A percentile compares a stretch with the other conserved stretches of the same genome.
phyloP scores from a whole-genome alignment of 1,140 invertebrate genomes.

The Halotydeus destructor region DNA sequence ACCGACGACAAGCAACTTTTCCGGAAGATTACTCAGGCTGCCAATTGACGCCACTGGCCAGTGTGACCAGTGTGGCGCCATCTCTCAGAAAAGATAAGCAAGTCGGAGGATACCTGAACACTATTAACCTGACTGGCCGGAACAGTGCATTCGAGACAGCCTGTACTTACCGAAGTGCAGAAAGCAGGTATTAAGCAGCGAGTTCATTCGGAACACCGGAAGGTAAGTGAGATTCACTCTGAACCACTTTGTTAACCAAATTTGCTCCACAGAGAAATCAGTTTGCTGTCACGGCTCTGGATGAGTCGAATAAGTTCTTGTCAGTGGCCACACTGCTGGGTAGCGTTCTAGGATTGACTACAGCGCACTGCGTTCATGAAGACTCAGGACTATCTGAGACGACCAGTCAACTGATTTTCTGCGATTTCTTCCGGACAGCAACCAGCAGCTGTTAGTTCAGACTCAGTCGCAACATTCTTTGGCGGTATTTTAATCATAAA shows the following conservation, averaged over 20 bases:
- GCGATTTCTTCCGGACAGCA: no score
- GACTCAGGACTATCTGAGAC: no score
- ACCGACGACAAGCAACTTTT: slow-evolving; percentile 11
- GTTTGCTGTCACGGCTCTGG: slow-evolving; percentile 13
- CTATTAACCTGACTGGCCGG: slow-evolving; percentile 11
- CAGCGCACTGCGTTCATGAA: no score
- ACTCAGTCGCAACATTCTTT: no score
- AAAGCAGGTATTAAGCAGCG: slow-evolving; percentile 8
- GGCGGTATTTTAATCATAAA: no score
- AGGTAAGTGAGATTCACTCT: no score
- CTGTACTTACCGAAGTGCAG: slow-evolving; percentile 14
- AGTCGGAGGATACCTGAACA: slow-evolving; percentile 10
- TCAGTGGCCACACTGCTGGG: slow-evolving; percentile 15
- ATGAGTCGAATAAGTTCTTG: slow-evolving; percentile 9
- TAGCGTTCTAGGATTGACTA: no score
- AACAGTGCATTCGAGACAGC: slow-evolving; percentile 8
- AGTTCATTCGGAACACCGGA: slow-evolving; percentile 12
- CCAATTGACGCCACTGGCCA: slow-evolving; percentile 12
- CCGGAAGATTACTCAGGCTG: not conserved
- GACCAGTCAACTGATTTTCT: no score
- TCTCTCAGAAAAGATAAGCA: slow-evolving; percentile 10
- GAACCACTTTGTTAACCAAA: no score
- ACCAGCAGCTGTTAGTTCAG: no score
- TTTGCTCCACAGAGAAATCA: no score
- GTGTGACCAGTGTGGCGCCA: slow-evolving; percentile 13